Base-by-base conservation (phyloP, 1,140 invertebrate species). In the Bicyclus anynana region DNA sequence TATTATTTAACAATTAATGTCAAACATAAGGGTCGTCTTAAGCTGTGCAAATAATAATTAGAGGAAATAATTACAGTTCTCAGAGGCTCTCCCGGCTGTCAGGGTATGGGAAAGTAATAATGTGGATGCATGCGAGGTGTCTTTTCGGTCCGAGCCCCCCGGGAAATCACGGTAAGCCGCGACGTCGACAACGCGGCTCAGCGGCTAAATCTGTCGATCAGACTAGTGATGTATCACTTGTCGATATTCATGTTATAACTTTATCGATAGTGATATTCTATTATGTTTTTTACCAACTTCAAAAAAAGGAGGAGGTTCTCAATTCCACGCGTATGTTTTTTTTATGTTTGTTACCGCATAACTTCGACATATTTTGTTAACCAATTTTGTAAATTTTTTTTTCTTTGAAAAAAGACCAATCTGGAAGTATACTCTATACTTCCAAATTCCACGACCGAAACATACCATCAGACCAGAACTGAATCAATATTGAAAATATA, bases 111-210 rank as follows among this genome's bases (percentile, higher is more conserved):
- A 68, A 65, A 68, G 65, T 68, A 68, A 68, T 68, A 68, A 61
- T 65, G 65, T 60, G 52, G 47, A 62, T 56, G 63, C 58, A 44
- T 52, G 53, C 37, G 55, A 83, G 80, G 83, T 86, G 83, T 86
- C 83, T 67, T 64, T 59, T 49, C 50, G 49, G 80, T 85, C 77
- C 75, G 73, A 76, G 67, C 72, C 82, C 80, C 80, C 61, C 75
- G 80, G 82, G 82, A 85, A 85, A 85, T 85, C 82, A 82, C 79
- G 69, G 83, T 86, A 86, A 86, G 79, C 83, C 65, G 60, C 53
- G 62, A 47, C 62, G 56, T 59, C 77, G 73, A 76, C 79, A 69
- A 66, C 72, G 76, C 59, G 20, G 1, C 26, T 14, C 29, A 38
- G 61, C 61, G 59, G 64, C 71, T 80, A 81, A 80, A 80, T 79